These are phyloP conservation scores for Choristoneura rosaceana DNA, from an alignment of 2,888 invertebrate species.

Conservation along the genomic window DNA sequence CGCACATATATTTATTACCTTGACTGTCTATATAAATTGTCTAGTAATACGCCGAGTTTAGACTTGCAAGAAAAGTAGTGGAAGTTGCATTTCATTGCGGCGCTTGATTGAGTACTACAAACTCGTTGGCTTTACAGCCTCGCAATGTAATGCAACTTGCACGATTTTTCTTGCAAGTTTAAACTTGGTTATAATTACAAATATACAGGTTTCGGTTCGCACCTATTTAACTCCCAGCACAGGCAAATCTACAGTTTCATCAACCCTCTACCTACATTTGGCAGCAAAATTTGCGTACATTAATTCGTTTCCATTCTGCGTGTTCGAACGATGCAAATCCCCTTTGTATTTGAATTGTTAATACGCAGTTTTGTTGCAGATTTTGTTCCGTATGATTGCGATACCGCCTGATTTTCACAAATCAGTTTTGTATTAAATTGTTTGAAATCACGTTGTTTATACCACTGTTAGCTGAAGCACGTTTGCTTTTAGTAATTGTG, in stretches of 20 bases:
- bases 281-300: constrained; percentile 36
- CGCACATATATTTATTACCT: too few species aligned
- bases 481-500: neutral
- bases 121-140: too few species aligned
- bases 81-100: too few species aligned
- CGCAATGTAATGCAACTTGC: too few species aligned
- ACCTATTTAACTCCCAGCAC: constrained; percentile 4
- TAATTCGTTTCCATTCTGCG: constrained; percentile 38
- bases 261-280: neutral
- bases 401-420: neutral
- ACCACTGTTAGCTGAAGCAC: neutral
- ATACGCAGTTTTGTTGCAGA: constrained; percentile 31
- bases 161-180: too few species aligned
- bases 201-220: neutral
- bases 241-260: neutral
- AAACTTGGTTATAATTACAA: neutral
- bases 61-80: too few species aligned
- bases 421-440: constrained; percentile 9
- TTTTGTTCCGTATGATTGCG: constrained; percentile 18
- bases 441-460: neutral
- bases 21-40: too few species aligned
- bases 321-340: constrained; percentile 34
- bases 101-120: too few species aligned
- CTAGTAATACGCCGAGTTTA: too few species aligned
- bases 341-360: constrained; percentile 38